phyloP scores from a whole-genome alignment of 2,888 invertebrate genomes.

The Polydrusus cervinus region DNA sequence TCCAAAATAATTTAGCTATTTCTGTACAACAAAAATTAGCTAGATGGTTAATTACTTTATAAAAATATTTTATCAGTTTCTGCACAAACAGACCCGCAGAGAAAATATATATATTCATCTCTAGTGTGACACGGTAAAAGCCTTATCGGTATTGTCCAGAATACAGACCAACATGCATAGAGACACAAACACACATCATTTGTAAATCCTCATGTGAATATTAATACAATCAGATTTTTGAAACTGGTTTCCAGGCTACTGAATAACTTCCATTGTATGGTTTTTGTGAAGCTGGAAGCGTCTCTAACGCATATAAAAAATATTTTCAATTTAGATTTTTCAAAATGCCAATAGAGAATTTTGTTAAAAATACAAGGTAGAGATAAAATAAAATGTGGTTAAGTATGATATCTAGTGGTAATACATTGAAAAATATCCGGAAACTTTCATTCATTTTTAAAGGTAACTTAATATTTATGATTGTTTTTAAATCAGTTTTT shows the following conservation, averaged over 20 bases:
- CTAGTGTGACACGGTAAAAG: slow-evolving; percentile 9
- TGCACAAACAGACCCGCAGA: slow-evolving; percentile 16
- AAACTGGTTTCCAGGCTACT: slow-evolving; percentile 57
- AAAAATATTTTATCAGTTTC: slow-evolving; percentile 16
- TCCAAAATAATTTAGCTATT: too few species aligned
- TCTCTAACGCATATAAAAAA: background rate
- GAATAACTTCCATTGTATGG: slow-evolving; percentile 47
- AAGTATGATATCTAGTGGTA: too few species aligned
- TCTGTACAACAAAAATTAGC: too few species aligned
- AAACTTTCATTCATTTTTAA: too few species aligned
- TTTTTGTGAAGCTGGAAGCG: background rate
- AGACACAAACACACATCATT: slow-evolving; percentile 55
- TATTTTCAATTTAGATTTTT: background rate
- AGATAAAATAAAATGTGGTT: background rate
- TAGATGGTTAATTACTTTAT: background rate
- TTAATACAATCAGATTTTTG: slow-evolving; percentile 60
- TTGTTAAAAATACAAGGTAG: background rate
- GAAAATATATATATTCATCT: slow-evolving; percentile 29
- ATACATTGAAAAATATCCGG: too few species aligned
- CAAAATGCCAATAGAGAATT: background rate
- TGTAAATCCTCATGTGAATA: slow-evolving; percentile 60
- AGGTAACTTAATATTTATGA: too few species aligned
- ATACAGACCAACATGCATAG: slow-evolving; percentile 55
- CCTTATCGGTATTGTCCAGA: slow-evolving; percentile 60
- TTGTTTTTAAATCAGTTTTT: too few species aligned